Conservation (phyloP, 2,888 invertebrate species). For the Meandrusa payeni region DNA sequence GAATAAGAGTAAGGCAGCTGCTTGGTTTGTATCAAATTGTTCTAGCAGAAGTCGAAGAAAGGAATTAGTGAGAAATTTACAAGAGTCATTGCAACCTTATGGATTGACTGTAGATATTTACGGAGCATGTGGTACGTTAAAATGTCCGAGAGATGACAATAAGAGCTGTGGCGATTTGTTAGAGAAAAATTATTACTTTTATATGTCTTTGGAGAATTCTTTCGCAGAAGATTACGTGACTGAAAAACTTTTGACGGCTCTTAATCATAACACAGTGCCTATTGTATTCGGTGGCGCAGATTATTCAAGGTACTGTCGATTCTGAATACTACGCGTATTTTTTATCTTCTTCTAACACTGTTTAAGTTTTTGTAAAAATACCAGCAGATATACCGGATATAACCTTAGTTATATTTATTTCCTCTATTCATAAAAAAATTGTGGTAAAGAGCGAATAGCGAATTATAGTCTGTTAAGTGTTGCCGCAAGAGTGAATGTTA, state of each 20-base stretch:
- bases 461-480: too few relatives aligned
- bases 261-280: conserved; percentile 82
- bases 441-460: too few relatives aligned
- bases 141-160: conserved; percentile 43
- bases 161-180: conserved; percentile 50
- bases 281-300: conserved; percentile 85
- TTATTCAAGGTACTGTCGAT: conserved; percentile 70
- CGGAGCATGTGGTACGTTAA: conserved; percentile 70
- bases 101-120: conserved; percentile 71
- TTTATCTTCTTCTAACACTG: too few relatives aligned
- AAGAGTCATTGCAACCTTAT: conserved; percentile 41
- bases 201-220: conserved; percentile 87
- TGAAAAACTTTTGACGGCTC: conserved; percentile 82
- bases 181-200: conserved; percentile 85
- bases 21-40: conserved; percentile 72
- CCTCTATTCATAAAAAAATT: too few relatives aligned
- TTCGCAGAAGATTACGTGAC: conserved; percentile 79
- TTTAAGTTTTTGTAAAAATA: too few relatives aligned
- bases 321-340: too few relatives aligned
- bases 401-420: too few relatives aligned
- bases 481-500: too few relatives aligned
- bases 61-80: conserved; percentile 41
- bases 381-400: too few relatives aligned
- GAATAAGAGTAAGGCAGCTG: conserved; percentile 60
- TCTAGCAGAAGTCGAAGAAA: conserved; percentile 46